Conservation (phyloP, 2,797 vertebrate genomes). For the Phalloptychus januarius region DNA sequence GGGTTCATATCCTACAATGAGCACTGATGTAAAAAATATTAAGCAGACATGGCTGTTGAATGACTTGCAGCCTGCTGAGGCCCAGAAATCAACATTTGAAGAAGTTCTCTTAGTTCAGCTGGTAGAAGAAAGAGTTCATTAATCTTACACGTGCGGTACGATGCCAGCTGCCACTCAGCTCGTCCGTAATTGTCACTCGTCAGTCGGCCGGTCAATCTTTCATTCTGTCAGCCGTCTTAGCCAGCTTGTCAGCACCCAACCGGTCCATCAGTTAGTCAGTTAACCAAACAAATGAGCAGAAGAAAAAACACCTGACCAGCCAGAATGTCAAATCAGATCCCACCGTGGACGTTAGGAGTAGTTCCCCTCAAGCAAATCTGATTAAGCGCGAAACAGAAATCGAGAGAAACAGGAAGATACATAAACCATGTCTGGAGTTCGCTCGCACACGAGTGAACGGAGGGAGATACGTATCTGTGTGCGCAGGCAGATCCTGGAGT, state of each 20-base stretch:
- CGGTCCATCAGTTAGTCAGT: constrained; percentile 59
- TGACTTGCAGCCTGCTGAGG: constrained; percentile 29
- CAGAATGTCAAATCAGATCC: constrained; percentile 66
- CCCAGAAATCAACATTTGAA: constrained; percentile 35
- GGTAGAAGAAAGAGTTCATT: constrained; percentile 64
- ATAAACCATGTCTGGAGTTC: constrained; percentile 58
- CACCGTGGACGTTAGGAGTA: constrained; percentile 67
- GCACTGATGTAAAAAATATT: constrained; percentile 15
- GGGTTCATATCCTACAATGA: constrained; percentile 11
- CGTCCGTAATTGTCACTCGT: constrained; percentile 60
- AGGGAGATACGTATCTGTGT: constrained; percentile 65
- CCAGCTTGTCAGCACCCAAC: constrained; percentile 68
- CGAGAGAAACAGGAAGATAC: constrained; percentile 52
- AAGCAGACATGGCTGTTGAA: constrained; percentile 35
- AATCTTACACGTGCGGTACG: constrained; percentile 41
- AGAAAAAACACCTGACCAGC: constrained; percentile 35
- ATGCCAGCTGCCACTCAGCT: constrained; percentile 67
- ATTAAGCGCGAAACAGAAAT: constrained; percentile 74
- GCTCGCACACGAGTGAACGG: constrained; percentile 28
- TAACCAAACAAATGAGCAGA: constrained; percentile 56
- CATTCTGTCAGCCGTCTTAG: constrained; percentile 63
- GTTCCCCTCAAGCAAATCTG: constrained; percentile 79
- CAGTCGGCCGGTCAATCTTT: constrained; percentile 62
- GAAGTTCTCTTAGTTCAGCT: constrained; percentile 48
- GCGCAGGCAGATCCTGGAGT: constrained; percentile 64